A percentile compares a stretch with the other conserved stretches of the same genome.
These are phyloP conservation scores for Spinus olivaceus DNA, from an alignment of 2,797 vertebrate genomes.

Conservation along the genomic window DNA sequence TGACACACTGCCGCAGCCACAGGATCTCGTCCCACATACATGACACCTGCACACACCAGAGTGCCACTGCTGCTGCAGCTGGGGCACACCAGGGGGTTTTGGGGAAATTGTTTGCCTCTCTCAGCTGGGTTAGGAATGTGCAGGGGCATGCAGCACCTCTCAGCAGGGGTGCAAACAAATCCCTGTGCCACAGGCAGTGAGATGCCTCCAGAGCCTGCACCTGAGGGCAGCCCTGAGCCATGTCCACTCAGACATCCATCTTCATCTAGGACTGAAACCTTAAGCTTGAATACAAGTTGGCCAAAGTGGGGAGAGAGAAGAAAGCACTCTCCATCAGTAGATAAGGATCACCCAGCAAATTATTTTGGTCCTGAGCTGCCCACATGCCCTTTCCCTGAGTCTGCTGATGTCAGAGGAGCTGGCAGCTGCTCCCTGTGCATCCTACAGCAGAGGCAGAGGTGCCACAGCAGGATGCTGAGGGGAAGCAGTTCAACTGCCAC, in stretches of 20 bases:
- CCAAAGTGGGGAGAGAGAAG: not conserved
- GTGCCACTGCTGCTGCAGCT: not conserved
- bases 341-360: not conserved
- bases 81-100: rapidly evolving
- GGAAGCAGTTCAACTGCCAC: not conserved
- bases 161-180: not conserved
- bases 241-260: not conserved
- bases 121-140: not conserved
- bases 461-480: not conserved
- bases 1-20: conserved; percentile 88
- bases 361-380: not conserved
- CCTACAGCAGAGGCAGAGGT: not conserved
- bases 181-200: not conserved
- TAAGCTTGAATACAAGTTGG: not conserved
- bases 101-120: not conserved
- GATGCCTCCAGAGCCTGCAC: not conserved
- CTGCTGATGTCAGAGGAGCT: not conserved
- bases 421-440: not conserved
- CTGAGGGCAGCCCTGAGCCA: rapidly evolving
- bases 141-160: rapidly evolving
- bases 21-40: conserved; percentile 90
- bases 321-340: not conserved
- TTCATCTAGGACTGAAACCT: not conserved
- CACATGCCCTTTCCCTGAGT: not conserved
- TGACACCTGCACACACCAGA: conserved; percentile 75